Conservation (phyloP, 2,888 invertebrate genomes). For the Lucinisca nassula region DNA sequence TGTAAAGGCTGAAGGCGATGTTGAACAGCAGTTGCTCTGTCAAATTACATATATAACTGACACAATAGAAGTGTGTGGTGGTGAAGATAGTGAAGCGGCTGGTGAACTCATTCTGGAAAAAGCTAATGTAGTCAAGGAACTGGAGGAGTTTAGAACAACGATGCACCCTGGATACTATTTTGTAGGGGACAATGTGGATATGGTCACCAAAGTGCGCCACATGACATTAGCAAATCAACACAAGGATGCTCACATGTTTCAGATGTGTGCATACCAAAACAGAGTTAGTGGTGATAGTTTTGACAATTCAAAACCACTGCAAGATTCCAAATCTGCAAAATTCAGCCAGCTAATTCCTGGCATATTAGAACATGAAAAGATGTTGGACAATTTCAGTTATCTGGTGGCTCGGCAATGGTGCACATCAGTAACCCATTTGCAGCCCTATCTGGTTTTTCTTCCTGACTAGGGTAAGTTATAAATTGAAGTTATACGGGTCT, state of each 20-base stretch:
- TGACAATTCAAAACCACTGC: conserved; percentile 32
- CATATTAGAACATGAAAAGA: too few species aligned
- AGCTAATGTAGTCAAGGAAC: too few species aligned
- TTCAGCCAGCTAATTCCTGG: too few species aligned
- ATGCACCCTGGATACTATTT: conserved; percentile 60
- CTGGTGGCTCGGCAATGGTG: too few species aligned
- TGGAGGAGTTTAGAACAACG: conserved; percentile 17
- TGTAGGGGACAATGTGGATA: conserved; percentile 66
- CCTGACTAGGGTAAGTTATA: too few species aligned
- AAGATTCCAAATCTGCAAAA: conserved; percentile 10
- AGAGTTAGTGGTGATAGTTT: conserved; percentile 44
- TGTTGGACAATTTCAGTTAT: too few species aligned
- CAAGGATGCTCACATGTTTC: conserved; percentile 60
- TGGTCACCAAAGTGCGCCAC: conserved; percentile 50
- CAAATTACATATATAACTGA: background rate
- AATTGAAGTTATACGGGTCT: too few species aligned
- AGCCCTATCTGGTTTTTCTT: too few species aligned
- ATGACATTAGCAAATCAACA: conserved; percentile 51
- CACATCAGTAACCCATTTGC: too few species aligned
- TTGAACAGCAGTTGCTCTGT: background rate
- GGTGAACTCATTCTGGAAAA: background rate
- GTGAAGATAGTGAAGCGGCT: background rate
- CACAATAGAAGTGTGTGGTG: background rate
- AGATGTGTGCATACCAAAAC: conserved; percentile 51
- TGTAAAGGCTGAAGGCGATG: background rate